A percentile compares a stretch with the other conserved stretches of the same genome.
These are phyloP conservation scores for Laticauda colubrina DNA, from an alignment of 2,113 vertebrate species.

Conservation along the genomic window DNA sequence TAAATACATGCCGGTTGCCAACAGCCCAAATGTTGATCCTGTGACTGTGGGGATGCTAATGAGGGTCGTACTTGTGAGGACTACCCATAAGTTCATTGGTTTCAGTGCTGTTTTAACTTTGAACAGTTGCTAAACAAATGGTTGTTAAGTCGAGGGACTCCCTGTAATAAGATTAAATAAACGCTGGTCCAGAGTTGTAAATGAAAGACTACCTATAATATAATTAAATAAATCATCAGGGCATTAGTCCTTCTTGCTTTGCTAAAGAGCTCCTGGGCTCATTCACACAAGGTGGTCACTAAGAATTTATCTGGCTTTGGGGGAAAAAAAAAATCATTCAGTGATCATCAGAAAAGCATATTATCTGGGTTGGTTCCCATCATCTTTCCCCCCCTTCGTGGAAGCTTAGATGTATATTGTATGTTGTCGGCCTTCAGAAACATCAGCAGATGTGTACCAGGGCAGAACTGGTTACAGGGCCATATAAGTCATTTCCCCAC, in stretches of 20 bases:
- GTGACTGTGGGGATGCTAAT: neutral
- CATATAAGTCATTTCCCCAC: neutral
- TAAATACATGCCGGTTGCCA: neutral
- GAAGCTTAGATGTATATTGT: too few relatives aligned
- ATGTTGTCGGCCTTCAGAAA: neutral
- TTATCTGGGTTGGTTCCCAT: neutral
- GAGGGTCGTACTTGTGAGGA: neutral
- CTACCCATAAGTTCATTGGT: neutral
- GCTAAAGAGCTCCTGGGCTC: neutral
- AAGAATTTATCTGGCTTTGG: neutral
- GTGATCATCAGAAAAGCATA: neutral
- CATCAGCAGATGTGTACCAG: neutral
- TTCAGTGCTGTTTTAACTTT: neutral
- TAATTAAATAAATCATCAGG: neutral
- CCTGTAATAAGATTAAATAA: neutral
- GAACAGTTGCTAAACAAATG: neutral
- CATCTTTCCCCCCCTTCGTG: neutral
- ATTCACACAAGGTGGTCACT: neutral
- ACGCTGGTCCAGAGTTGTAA: neutral
- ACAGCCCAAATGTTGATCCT: neutral
- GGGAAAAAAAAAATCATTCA: rapidly evolving
- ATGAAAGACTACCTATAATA: neutral
- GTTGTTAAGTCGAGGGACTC: neutral
- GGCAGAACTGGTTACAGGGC: neutral
- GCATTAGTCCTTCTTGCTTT: neutral